Evolutionary conservation across 2,888 invertebrate genomes (phyloP), one percentile per base, ranked within the genome.

Genomic region (Parasteatoda lunata): DNA sequence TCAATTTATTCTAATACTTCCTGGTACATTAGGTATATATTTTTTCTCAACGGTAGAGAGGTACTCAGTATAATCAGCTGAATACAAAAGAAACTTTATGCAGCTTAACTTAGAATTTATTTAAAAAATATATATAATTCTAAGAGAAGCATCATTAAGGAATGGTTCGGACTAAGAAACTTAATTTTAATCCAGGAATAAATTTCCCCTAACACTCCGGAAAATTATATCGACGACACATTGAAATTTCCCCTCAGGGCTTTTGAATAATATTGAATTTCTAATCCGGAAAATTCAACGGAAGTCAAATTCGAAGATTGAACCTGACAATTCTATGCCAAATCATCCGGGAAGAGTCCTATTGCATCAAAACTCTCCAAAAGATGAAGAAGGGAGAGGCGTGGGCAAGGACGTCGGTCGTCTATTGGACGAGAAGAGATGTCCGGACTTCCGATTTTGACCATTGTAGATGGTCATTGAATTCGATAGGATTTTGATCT

Each of bases 231-330:
- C n/a, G 59, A 13, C 9, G 59, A 59, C n/a, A 59, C 59, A 59
- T 13, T 59, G 59, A n/a, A 9, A 59, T 59, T 59, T 30, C 30
- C 59, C 59, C 4, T 59, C 59, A n/a, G 59, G 11, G n/a, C 59
- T 59, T 59, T n/a, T n/a, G 59, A 59, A 6, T 59, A n/a, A 59
- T 59, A 59, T 59, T 59, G 59, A 59, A 59, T 59, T 59, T 59
- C 59, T 59, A n/a, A 59, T 59, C n/a, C 13, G 11, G 59, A 59
- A n/a, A 13, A 9, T n/a, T 13, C 9, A 59, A n/a, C 59, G 59
- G 59, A 59, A 59, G 59, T 59, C 59, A 59, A 59, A 9, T 59
- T 59, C 59, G 59, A 59, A n/a, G 59, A 59, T 59, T 59, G 59
- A 59, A n/a, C 9, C n/a, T 59, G 59, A 59, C 59, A 59, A 59